Evolutionary conservation across 2,888 invertebrate genomes (phyloP), one percentile per base, ranked within the genome.

Genomic region (Tetropium fuscum): DNA sequence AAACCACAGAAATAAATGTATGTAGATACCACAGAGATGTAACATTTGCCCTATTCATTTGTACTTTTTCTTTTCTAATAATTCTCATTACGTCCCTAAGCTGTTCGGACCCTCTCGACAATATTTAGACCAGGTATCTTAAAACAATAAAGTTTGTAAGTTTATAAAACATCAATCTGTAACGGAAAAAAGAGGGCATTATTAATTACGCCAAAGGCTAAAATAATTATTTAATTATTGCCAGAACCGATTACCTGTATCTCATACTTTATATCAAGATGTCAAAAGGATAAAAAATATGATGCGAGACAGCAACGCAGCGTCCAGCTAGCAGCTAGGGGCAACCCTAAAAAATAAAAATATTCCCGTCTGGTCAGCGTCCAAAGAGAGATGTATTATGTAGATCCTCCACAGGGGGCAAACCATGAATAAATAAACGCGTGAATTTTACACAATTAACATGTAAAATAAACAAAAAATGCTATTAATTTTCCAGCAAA

Each of bases 371-470:
- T 68, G 72, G 69, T 69, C 72, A 74, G 73, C 75, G 70, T 72
- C 76, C 70, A 68, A 75, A 74, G 75, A 78, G 76, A 78, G 77
- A 79, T 78, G 79, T 80, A 80, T 81, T 80, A 78, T 79, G 78
- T 69, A 73, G 77, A 70, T 68, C 65, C 78, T 62, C 81, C 54
- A 65, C 80, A 74, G 80, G 82, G 76, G 78, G 68, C 79, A 77
- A 78, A 71, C 80, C 80, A 82, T 82, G 82, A 81, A 82, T 82
- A 82, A 81, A 82, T 82, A 82, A 81, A 79, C 77, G 81, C 81
- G 82, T 82, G 82, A 82, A 81, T 81, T 82, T 82, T 81, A 82
- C 81, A 82, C 82, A 81, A 82, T 82, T 82, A 82, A 82, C 81
- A 80, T 78, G 79, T 79, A 79, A 81, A 81, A 80, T 80, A 81